Conservation (phyloP, 2,113 vertebrate species). For the Motacilla alba region DNA sequence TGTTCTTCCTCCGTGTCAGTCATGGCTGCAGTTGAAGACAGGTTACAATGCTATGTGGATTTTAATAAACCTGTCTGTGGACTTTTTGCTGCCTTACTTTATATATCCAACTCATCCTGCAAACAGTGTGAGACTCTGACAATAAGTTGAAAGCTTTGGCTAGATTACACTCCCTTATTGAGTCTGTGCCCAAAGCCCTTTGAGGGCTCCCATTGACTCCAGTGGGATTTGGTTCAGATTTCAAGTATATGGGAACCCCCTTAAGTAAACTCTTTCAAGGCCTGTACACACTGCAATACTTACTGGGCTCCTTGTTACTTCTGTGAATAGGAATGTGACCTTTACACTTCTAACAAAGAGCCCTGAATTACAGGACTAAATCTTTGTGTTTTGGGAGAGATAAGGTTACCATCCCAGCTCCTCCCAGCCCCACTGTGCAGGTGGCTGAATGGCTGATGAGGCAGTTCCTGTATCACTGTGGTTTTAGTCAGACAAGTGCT, state of each 20-base stretch:
- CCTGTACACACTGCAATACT: background rate
- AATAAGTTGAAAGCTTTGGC: slow-evolving; percentile 15
- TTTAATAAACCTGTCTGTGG: background rate
- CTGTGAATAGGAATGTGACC: slow-evolving; percentile 39
- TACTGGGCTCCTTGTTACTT: slow-evolving; percentile 33
- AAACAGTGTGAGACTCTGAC: background rate
- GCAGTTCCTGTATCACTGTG: background rate
- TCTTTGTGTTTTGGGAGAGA: background rate
- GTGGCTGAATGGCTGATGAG: background rate
- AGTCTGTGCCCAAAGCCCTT: slow-evolving; percentile 6
- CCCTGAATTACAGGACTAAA: slow-evolving; percentile 13
- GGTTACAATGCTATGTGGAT: background rate
- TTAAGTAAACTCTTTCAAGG: slow-evolving; percentile 48
- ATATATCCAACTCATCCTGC: background rate
- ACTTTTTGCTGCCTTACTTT: background rate
- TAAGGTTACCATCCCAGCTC: slow-evolving; percentile 32
- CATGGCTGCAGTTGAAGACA: background rate
- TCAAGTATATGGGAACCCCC: slow-evolving; percentile 8
- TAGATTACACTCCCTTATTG: slow-evolving; percentile 42
- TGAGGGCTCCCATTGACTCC: slow-evolving; percentile 35
- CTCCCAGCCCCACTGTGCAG: background rate
- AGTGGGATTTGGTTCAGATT: slow-evolving; percentile 32
- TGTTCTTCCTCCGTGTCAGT: background rate
- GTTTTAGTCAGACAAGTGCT: background rate
- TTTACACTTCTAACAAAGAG: slow-evolving; percentile 25